Evolutionary conservation across 2,888 invertebrate genomes (phyloP), one percentile per base, ranked within the genome.

Genomic region (Hirtodrosophila alboralis): DNA sequence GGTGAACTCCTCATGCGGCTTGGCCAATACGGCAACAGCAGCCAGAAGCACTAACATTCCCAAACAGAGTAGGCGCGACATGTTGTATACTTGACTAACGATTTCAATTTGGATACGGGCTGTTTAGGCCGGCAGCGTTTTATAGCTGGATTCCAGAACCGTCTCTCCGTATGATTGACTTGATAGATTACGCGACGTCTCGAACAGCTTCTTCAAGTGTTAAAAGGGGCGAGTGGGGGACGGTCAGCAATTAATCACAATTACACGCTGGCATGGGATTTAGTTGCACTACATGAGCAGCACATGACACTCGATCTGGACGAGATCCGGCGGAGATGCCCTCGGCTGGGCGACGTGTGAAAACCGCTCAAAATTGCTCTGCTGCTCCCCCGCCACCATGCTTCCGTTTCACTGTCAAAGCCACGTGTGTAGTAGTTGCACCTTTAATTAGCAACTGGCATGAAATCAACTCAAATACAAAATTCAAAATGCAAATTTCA

Each of bases 261-360:
- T 85, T 85, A 76, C 16, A 26, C 33, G 62, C 62, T 59, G 38
- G 49, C 67, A 63, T 76, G 77, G 67, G 77, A 80, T 34, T 38
- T 34, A 43, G 23, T 51, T 78, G 86, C 66, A 78, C 77, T 79
- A 78, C 31, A 78, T 78, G 77, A 62, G 86, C 77, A 86, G 66
- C 86, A 79, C 77, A 83, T 85, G 86, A 85, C 80, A 75, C 86
- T 59, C 76, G 58, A 62, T 74, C 70, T 74, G 70, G 69, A 63
- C 51, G 54, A 53, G 59, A 74, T 58, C 59, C 63, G 68, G 51
- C 87, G 87, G 81, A 81, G 84, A 81, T 83, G 58, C 83, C 72
- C 73, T 83, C 68, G 52, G 49, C 62, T 83, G 73, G 68, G 64
- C 63, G 56, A 52, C 81, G 87, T 81, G 81, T 65, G 81, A 81